phyloP scores from a whole-genome alignment of 2,888 invertebrate genomes.

The Caprella mutica region DNA sequence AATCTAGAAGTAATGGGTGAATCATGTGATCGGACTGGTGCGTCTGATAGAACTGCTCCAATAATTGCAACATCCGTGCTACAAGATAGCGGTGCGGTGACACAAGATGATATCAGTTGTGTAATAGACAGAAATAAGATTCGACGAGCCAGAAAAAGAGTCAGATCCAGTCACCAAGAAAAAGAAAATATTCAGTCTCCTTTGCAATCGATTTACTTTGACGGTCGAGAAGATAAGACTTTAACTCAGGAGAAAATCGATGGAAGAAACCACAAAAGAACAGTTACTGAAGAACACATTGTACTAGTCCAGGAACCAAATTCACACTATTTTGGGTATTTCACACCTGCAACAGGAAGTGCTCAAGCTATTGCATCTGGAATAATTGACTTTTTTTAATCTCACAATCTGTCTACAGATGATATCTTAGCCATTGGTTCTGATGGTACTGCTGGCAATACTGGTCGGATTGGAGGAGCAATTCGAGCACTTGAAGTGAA shows the following conservation, averaged over 20 bases:
- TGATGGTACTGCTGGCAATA: constrained; percentile 15
- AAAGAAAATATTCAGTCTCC: background rate
- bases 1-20: constrained; percentile 4
- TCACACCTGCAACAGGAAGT: no score
- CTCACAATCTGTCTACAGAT: background rate
- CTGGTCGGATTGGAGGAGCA: constrained; percentile 13
- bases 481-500: constrained; percentile 18
- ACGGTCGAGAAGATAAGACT: constrained; percentile 13
- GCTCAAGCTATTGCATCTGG: no score
- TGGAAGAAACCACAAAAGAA: no score
- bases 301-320: no score
- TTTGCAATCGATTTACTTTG: constrained; percentile 10
- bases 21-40: constrained; percentile 13
- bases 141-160: constrained; percentile 10
- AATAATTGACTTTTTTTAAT: no score
- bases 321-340: no score
- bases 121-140: constrained; percentile 13
- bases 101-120: background rate
- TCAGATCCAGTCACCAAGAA: background rate
- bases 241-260: no score
- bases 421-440: constrained; percentile 6
- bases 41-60: constrained; percentile 15
- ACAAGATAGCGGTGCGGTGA: constrained; percentile 12
- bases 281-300: no score
- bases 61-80: constrained; percentile 14